Evolutionary conservation across 2,113 vertebrate genomes (phyloP).

Genomic region (Onychostruthus taczanowskii): DNA sequence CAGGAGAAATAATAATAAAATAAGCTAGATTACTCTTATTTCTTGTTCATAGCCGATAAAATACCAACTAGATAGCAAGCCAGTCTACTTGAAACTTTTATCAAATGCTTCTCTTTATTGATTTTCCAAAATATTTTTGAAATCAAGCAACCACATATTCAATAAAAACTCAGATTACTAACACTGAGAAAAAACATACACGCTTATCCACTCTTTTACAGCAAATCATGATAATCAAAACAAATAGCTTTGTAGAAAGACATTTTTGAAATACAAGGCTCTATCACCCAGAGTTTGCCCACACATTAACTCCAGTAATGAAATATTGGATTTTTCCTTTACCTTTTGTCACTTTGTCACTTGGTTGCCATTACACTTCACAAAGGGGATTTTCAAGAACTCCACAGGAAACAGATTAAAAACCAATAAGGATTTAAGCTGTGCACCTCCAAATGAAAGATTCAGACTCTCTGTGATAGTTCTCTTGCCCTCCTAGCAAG

Average conservation of each 20-base stretch:
- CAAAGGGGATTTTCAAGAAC: conserved; percentile 56
- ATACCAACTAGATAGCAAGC: not conserved
- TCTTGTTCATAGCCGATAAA: conserved; percentile 12
- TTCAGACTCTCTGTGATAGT: conserved; percentile 2
- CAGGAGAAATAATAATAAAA: not conserved
- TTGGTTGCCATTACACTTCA: conserved; percentile 30
- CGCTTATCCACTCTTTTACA: conserved; percentile 18
- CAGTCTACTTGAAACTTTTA: not conserved
- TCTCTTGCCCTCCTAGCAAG: conserved; percentile 34
- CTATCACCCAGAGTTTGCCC: not conserved
- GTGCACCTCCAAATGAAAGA: conserved; percentile 35
- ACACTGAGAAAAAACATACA: not conserved
- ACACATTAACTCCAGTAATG: not conserved
- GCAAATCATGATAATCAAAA: conserved; percentile 26
- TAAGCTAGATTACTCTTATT: conserved; percentile 53
- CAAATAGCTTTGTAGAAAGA: not conserved
- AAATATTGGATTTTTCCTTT: conserved; percentile 5
- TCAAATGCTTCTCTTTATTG: not conserved
- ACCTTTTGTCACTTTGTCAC: conserved; percentile 21
- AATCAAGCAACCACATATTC: not conserved
- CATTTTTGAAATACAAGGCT: conserved; percentile 28
- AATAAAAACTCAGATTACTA: not conserved
- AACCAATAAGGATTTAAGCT: conserved; percentile 16
- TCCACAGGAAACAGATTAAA: conserved; percentile 52
- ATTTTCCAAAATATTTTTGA: conserved; percentile 10